Percentiles rank a stretch among this genome's conserved stretches.
Evolutionary conservation across 2,113 vertebrate genomes (phyloP).

Genomic region (Hemibagrus wyckioides): DNA sequence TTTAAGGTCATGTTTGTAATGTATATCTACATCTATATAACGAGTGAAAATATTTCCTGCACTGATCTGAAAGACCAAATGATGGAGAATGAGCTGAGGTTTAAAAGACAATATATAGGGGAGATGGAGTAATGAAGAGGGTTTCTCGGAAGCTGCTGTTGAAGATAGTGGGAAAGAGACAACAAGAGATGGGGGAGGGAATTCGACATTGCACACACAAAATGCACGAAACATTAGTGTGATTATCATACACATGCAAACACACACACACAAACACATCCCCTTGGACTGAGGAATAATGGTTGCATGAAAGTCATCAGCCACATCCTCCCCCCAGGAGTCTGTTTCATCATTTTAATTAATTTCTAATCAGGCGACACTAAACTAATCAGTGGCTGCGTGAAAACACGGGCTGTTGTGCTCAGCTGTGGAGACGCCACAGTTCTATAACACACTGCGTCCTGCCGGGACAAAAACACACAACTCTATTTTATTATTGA

Average conservation of each 20-base stretch:
- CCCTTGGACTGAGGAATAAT: conserved; percentile 56
- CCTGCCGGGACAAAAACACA: conserved; percentile 24
- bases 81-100: not conserved
- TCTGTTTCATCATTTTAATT: conserved; percentile 83
- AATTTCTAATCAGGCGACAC: conserved; percentile 83
- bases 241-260: conserved; percentile 50
- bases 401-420: conserved; percentile 75
- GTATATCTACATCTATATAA: not conserved
- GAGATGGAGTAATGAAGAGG: not conserved
- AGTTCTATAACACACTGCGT: conserved; percentile 56
- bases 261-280: conserved; percentile 41
- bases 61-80: not conserved
- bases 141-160: conserved; percentile 20
- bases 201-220: conserved; percentile 14
- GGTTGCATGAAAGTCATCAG: conserved; percentile 62
- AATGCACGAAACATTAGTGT: conserved; percentile 45
- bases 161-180: conserved; percentile 22
- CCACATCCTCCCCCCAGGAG: conserved; percentile 63
- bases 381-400: conserved; percentile 78
- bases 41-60: not conserved
- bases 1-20: conserved; percentile 9
- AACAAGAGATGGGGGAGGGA: conserved; percentile 36
- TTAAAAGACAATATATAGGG: conserved; percentile 12
- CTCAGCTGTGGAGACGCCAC: conserved; percentile 65
- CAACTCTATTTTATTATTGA: conserved; percentile 17